Evolutionary conservation across 1,140 invertebrate genomes (phyloP).

Genomic region (Vanessa atalanta): DNA sequence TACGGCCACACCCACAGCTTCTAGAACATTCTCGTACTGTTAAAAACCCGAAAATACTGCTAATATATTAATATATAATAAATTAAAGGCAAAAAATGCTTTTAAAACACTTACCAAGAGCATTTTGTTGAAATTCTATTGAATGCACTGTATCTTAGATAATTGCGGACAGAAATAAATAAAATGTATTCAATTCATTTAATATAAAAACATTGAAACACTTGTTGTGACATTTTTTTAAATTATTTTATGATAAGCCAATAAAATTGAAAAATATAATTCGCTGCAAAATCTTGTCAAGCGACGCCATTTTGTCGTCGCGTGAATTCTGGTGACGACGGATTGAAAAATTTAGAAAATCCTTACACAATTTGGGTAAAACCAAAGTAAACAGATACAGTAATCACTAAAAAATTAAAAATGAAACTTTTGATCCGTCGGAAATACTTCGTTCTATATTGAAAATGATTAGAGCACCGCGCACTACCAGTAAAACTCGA

Average conservation of each 20-base stretch:
- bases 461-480: constrained; percentile 73
- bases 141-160: constrained; percentile 65
- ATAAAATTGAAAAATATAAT: constrained; percentile 74
- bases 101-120: constrained; percentile 78
- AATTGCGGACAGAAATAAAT: constrained; percentile 53
- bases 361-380: constrained; percentile 62
- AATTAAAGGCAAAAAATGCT: constrained; percentile 62
- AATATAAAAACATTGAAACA: constrained; percentile 51
- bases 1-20: constrained; percentile 76
- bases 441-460: constrained; percentile 70
- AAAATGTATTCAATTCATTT: constrained; percentile 61
- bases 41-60: constrained; percentile 50
- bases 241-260: constrained; percentile 59
- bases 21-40: constrained; percentile 61
- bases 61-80: constrained; percentile 58
- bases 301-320: constrained; percentile 81
- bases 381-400: constrained; percentile 65
- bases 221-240: constrained; percentile 56
- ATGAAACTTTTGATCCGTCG: constrained; percentile 72
- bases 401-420: constrained; percentile 75
- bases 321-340: constrained; percentile 80
- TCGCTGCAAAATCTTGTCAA: constrained; percentile 79
- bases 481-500: constrained; percentile 77
- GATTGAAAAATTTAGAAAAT: constrained; percentile 71
- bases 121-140: constrained; percentile 74